These are phyloP conservation scores for Cybosia mesomella DNA, from an alignment of 2,888 invertebrate genomes.

Conservation along the genomic window DNA sequence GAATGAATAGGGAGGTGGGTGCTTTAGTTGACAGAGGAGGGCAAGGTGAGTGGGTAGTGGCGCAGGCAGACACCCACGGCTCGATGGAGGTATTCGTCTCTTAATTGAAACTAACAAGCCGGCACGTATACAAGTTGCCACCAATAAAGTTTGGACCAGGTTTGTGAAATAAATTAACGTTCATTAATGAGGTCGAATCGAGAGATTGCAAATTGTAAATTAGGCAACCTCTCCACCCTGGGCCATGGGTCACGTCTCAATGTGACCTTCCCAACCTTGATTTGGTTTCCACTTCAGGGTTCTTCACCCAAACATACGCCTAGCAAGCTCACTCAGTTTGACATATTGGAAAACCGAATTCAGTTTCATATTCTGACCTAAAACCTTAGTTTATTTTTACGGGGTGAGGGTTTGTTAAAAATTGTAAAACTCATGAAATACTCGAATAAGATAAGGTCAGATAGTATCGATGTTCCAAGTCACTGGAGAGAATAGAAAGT, in stretches of 20 bases:
- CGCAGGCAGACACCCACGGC: conserved; percentile 86
- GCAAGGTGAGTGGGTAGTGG: conserved; percentile 71
- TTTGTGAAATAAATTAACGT: conserved; percentile 65
- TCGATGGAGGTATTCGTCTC: conserved; percentile 76
- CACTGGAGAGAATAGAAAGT: conserved; percentile 76
- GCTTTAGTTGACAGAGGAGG: conserved; percentile 68
- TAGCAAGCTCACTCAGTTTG: conserved; percentile 69
- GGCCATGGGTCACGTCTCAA: conserved; percentile 90
- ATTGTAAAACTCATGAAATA: conserved; percentile 47
- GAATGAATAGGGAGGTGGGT: conserved; percentile 68
- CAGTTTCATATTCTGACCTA: conserved; percentile 50
- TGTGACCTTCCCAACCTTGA: conserved; percentile 92
- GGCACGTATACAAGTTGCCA: conserved; percentile 71
- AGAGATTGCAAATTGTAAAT: conserved; percentile 66
- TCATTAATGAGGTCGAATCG: conserved; percentile 67
- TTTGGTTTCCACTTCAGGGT: conserved; percentile 93
- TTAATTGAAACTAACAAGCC: conserved; percentile 78
- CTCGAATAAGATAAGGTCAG: conserved; percentile 61
- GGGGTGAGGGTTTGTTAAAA: conserved; percentile 40
- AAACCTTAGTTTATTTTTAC: conserved; percentile 30
- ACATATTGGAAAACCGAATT: conserved; percentile 74
- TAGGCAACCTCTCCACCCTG: conserved; percentile 72
- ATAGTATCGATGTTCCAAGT: conserved; percentile 81
- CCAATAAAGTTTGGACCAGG: conserved; percentile 66
- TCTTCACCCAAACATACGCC: conserved; percentile 85